These are phyloP conservation scores for Pseudomyrmex dendroicus DNA, from an alignment of 1,140 invertebrate species.

Conservation along the genomic window DNA sequence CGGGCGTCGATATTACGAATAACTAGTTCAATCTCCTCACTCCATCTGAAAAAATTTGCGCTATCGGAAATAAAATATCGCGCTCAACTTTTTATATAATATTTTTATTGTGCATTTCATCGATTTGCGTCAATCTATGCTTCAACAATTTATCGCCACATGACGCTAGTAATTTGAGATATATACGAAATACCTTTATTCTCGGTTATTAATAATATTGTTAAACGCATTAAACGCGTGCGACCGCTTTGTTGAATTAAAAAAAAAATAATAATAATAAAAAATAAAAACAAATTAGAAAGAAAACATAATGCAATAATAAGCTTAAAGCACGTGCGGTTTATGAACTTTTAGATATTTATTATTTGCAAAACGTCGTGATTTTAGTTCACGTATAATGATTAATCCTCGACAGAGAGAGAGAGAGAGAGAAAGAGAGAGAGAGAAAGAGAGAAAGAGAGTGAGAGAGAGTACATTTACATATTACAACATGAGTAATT, in stretches of 20 bases:
- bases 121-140: conserved; percentile 57
- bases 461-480: conserved; percentile 41
- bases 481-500: conserved; percentile 62
- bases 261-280: not conserved
- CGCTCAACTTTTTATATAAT: conserved; percentile 56
- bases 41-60: conserved; percentile 59
- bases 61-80: conserved; percentile 61
- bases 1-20: conserved; percentile 60
- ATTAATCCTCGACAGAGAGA: conserved; percentile 50
- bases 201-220: conserved; percentile 51
- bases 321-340: conserved; percentile 32
- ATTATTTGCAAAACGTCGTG: conserved; percentile 58
- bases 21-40: conserved; percentile 61
- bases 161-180: conserved; percentile 59
- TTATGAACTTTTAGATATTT: conserved; percentile 61
- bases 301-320: conserved; percentile 44
- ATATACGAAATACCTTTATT: conserved; percentile 53
- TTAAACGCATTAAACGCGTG: conserved; percentile 52
- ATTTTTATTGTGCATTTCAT: conserved; percentile 61
- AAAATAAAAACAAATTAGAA: conserved; percentile 3
- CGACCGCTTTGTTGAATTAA: conserved; percentile 32
- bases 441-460: too few species aligned
- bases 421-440: too few species aligned
- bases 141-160: conserved; percentile 53
- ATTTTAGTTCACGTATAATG: conserved; percentile 49